Evolutionary conservation across 1,140 invertebrate species (phyloP).

Genomic region (Ectropis grisescens): DNA sequence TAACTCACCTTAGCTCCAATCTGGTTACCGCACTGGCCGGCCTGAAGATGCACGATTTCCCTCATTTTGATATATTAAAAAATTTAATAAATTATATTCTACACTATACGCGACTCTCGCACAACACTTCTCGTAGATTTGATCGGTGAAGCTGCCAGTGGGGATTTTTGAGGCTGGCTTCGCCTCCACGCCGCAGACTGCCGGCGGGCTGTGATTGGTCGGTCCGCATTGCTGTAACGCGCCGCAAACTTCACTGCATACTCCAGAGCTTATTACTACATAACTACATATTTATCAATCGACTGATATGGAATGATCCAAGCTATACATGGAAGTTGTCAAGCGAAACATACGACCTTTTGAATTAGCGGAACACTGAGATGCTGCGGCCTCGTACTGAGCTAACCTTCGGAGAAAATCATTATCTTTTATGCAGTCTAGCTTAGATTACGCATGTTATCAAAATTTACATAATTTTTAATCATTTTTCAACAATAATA

Average conservation of each 20-base stretch:
- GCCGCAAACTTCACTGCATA: constrained; percentile 31
- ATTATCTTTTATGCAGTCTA: too few species aligned
- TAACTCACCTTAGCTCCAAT: constrained; percentile 80
- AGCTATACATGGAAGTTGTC: constrained; percentile 25
- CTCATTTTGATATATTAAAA: constrained; percentile 83
- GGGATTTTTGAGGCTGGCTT: constrained; percentile 50
- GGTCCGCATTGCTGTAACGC: constrained; percentile 12
- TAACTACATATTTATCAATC: constrained; percentile 13
- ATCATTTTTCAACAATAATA: too few species aligned
- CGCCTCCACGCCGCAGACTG: constrained; percentile 43
- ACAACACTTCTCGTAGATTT: constrained; percentile 35
- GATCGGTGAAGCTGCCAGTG: constrained; percentile 21
- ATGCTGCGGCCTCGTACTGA: too few species aligned
- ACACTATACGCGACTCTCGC: background rate
- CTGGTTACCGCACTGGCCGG: constrained; percentile 90
- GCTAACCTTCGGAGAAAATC: too few species aligned
- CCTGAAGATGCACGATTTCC: constrained; percentile 85
- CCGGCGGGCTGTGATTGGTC: constrained; percentile 33
- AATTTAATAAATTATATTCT: background rate
- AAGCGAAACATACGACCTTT: too few species aligned
- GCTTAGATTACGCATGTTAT: too few species aligned
- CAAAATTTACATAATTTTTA: too few species aligned
- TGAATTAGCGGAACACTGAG: too few species aligned
- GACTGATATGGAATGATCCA: constrained; percentile 23
- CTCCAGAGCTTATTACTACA: constrained; percentile 1